Base-by-base conservation (phyloP, 2,797 vertebrate species). In the Vultur gryphus region DNA sequence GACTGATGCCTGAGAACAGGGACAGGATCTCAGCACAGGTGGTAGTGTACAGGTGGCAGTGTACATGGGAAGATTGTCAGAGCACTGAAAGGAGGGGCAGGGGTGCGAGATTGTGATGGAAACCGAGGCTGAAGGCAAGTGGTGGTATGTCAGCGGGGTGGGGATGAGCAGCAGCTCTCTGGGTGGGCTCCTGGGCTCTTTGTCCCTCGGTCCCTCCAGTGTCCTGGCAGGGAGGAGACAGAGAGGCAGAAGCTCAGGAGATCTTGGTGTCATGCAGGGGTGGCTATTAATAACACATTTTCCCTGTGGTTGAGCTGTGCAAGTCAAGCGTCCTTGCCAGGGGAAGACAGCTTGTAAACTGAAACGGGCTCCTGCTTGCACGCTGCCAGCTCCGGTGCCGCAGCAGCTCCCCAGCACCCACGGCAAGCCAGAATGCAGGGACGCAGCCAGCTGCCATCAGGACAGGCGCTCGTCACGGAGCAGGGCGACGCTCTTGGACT, bases 271-370 rank as follows among this genome's bases (percentile, higher is more conserved):
- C 88, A 79, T 0, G 9, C 43, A 70, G 73, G 37, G 65, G 19
- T 85, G 52, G 44, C 87, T 97, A 71, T 96, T 96, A 95, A 93
- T 96, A 97, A 72, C 46, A 28, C 43, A 29, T 44, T 94, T 93
- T 89, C n/a, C 39, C 77, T 73, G 11, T 67, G 78, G 48, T 88
- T 65, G 67, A 78, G 84, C 71, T 83, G 29, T 77, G 54, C 9
- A 23, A 85, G 76, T 84, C 75, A 72, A 73, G 82, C 2, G 10
- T 72, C 87, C 61, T 81, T 72, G 64, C 57, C 75, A 46, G 61
- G 62, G 59, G 67, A 96, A 75, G 51, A 57, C 44, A 91, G 75
- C 55, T 66, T 93, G 67, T 85, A 92, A 94, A 78, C 67, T 80
- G 69, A 76, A 87, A 67, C 3, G 5, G 57, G 58, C 41, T 79